Percentiles rank a stretch among this genome's conserved stretches.
Conservation (phyloP, 1,140 invertebrate genomes). For the Psix sp. region DNA sequence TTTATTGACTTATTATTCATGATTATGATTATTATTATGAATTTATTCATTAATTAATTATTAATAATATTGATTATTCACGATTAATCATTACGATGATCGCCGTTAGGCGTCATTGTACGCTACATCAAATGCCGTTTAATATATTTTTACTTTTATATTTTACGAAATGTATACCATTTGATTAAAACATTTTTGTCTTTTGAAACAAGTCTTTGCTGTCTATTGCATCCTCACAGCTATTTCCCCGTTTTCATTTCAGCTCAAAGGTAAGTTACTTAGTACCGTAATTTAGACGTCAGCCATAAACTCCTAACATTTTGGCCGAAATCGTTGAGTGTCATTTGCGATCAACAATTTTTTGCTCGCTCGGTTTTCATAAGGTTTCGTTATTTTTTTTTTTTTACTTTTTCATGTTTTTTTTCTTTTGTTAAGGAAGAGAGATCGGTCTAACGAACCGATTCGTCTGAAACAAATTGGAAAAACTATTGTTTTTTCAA, state of each 20-base stretch:
- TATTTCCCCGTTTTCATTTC: constrained; percentile 57
- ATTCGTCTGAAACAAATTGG: too few species aligned
- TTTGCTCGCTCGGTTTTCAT: constrained; percentile 43
- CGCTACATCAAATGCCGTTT: constrained; percentile 77
- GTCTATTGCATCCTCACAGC: constrained; percentile 70
- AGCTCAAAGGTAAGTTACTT: constrained; percentile 70
- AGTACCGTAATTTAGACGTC: constrained; percentile 39
- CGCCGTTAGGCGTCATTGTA: constrained; percentile 70
- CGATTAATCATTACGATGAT: constrained; percentile 70
- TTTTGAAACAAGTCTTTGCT: constrained; percentile 62
- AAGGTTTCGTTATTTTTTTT: constrained; percentile 45
- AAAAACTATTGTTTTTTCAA: too few species aligned
- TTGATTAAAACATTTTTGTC: constrained; percentile 77
- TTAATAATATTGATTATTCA: constrained; percentile 68
- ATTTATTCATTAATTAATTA: constrained; percentile 55
- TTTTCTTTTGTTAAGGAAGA: background rate
- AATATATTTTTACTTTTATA: constrained; percentile 78
- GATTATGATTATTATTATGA: constrained; percentile 68
- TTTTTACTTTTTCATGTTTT: constrained; percentile 12
- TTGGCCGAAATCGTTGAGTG: too few species aligned
- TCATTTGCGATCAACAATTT: constrained; percentile 23
- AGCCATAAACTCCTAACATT: constrained; percentile 64
- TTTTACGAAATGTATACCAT: constrained; percentile 77
- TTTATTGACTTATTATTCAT: constrained; percentile 74
- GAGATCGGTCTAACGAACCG: constrained; percentile 6